Base-by-base conservation (phyloP, 2,797 vertebrate genomes). In the Sebastes miniatus region DNA sequence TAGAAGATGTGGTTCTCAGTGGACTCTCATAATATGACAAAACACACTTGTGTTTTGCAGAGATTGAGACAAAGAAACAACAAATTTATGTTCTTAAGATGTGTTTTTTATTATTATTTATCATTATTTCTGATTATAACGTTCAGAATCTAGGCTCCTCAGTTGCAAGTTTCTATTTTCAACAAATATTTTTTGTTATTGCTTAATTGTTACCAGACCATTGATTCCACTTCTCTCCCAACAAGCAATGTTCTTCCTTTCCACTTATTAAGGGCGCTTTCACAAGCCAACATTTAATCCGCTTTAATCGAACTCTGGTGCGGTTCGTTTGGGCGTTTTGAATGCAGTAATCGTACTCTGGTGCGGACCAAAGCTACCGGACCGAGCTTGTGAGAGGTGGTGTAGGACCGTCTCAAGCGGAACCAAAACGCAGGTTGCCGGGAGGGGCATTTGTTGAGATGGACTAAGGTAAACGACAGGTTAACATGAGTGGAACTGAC, bases 1-100 rank as follows among this genome's bases (percentile, higher is more conserved):
- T 54, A 77, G 32, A 69, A 81, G 73, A 61, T 70, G 72, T 52
- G 12, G 4, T 20, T 73, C 36, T 62, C 34, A 12, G 59, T 63
- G 18, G 18, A 69, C 10, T 20, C 47, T 50, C 47, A 20, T 22
- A 25, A 34, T 34, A 57, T 20, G 27, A 57, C 8, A 25, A 14
- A 32, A 61, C 27, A 52, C 13, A 50, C 6, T 22, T 56, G 47
- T 20, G 18, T 50, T 50, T 50, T 20, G 47, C 1, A 50, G 9
- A 54, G n/a, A 54, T 2, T 54, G 52, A 54, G 52, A n/a, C 47
- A 29, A 67, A 4, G 22, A 47, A 27, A 10, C 27, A 18, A 20
- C 50, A 52, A 2, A 52, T 32, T 3, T 8, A 13, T 68, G 2
- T 8, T 47, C 2, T 70, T 58, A 8, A 20, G 2, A 43, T 24